phyloP scores from a whole-genome alignment of 2,113 vertebrate species.

The Campylomormyrus numenius region DNA sequence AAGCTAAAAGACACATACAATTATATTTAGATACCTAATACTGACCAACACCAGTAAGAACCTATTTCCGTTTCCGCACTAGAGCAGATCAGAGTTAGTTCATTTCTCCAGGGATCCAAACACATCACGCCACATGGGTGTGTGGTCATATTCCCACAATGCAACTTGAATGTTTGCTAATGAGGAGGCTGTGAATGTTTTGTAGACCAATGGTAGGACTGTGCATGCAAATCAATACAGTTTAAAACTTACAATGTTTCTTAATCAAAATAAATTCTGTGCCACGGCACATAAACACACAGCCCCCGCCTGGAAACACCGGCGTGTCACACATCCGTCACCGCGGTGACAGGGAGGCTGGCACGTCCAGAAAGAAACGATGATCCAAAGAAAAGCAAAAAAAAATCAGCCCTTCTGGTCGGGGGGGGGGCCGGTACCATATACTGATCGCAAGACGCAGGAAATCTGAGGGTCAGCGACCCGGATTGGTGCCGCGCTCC shows the following conservation, averaged over 20 bases:
- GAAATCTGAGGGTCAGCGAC: not conserved
- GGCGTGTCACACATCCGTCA: not conserved
- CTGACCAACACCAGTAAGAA: not conserved
- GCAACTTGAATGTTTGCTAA: conserved; percentile 31
- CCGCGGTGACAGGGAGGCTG: not conserved
- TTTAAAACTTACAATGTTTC: not conserved
- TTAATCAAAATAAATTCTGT: not conserved
- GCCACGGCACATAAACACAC: not conserved
- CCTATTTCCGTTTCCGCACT: rapidly evolving
- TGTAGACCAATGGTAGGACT: not conserved
- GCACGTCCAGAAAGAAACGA: not conserved
- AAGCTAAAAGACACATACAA: not conserved
- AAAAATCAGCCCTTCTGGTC: not conserved
- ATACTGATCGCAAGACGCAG: conserved; percentile 9
- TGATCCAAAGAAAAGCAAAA: not conserved
- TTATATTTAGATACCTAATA: not conserved
- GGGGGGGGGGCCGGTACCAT: not conserved
- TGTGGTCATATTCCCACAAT: conserved; percentile 37
- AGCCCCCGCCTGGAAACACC: not conserved
- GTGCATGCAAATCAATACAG: not conserved
- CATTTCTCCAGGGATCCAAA: not conserved
- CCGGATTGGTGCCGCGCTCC: conserved; percentile 65
- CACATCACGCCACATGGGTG: not conserved
- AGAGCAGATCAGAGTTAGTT: not conserved
- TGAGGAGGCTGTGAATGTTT: conserved; percentile 10